phyloP scores from a whole-genome alignment of 2,888 invertebrate genomes.

The Eupithecia abbreviata region DNA sequence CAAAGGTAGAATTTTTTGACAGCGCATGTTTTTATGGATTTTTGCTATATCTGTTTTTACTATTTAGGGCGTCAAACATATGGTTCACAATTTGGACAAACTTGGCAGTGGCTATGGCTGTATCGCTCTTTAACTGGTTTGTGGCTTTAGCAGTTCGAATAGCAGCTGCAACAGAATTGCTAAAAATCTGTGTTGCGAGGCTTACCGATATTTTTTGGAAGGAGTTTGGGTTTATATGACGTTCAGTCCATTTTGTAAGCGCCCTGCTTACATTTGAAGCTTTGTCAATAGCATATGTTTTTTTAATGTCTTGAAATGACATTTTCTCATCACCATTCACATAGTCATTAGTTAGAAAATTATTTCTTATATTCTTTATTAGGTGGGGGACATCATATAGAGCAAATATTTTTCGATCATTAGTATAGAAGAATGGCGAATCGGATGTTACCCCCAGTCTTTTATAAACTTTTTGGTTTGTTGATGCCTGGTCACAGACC shows the following conservation, averaged over 20 bases:
- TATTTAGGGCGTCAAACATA: constrained; percentile 29
- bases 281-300: constrained; percentile 28
- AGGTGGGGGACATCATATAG: constrained; percentile 30
- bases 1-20: constrained; percentile 15
- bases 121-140: constrained; percentile 29
- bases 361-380: constrained; percentile 17
- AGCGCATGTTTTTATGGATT: constrained; percentile 29
- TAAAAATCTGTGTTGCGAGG: constrained; percentile 37
- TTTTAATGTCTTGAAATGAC: constrained; percentile 20
- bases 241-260: constrained; percentile 21
- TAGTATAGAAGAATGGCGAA: constrained; percentile 7
- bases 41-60: constrained; percentile 18
- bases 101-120: constrained; percentile 28
- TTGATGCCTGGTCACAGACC: constrained; percentile 22
- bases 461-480: constrained; percentile 20
- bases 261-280: constrained; percentile 21
- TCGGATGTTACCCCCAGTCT: not conserved
- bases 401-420: constrained; percentile 30
- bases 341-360: not conserved
- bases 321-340: constrained; percentile 12
- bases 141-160: constrained; percentile 26
- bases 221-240: constrained; percentile 27
- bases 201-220: constrained; percentile 37
- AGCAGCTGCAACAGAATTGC: constrained; percentile 34
- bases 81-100: constrained; percentile 30